These are phyloP conservation scores for Callosobruchus maculatus DNA, from an alignment of 2,888 invertebrate genomes.

Conservation along the genomic window DNA sequence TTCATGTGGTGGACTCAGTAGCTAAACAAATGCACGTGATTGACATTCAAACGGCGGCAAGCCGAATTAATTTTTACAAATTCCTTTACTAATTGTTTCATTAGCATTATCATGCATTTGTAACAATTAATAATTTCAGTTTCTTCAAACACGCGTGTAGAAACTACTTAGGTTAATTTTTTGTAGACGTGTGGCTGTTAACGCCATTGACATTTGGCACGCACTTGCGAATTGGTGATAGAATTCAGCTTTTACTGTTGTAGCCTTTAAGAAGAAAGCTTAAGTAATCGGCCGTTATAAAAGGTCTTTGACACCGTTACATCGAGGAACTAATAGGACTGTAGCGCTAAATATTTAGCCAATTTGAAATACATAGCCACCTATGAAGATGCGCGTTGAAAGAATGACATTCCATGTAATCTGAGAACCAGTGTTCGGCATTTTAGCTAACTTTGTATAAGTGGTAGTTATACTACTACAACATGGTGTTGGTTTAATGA, in stretches of 20 bases:
- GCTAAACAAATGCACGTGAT: neutral
- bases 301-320: too few species aligned
- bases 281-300: too few species aligned
- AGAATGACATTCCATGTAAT: too few species aligned
- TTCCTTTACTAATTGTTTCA: neutral
- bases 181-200: neutral
- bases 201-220: neutral
- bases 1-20: neutral
- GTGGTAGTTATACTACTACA: too few species aligned
- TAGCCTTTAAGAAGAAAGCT: neutral
- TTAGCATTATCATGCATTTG: neutral
- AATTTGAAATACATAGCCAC: too few species aligned
- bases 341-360: too few species aligned
- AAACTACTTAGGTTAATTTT: neutral
- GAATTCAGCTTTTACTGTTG: neutral
- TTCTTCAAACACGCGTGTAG: neutral
- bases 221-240: neutral
- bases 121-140: neutral
- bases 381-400: too few species aligned
- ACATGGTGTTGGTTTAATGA: too few species aligned
- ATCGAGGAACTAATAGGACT: too few species aligned
- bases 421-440: too few species aligned
- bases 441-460: too few species aligned
- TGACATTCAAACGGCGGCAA: neutral
- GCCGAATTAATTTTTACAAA: neutral